phyloP scores from a whole-genome alignment of 2,888 invertebrate genomes.

The Marronus borbonicus region DNA sequence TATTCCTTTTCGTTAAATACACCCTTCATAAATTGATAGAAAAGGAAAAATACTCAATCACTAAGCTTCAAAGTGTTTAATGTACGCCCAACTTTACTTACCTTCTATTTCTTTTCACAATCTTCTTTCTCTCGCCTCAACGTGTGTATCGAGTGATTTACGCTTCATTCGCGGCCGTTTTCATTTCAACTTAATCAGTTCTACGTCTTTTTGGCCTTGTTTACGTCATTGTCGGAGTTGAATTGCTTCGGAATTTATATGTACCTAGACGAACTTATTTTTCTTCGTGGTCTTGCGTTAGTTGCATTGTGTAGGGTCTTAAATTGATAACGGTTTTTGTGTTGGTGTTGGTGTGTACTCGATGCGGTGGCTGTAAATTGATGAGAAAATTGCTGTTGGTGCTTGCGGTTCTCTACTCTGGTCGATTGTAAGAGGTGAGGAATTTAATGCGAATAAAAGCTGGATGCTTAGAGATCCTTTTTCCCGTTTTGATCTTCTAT shows the following conservation, averaged over 20 bases:
- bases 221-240: not conserved
- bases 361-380: too few relatives aligned
- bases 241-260: conserved; percentile 19
- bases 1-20: too few relatives aligned
- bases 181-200: conserved; percentile 33
- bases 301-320: not conserved
- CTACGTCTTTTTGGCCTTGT: conserved; percentile 24
- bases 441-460: too few relatives aligned
- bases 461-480: too few relatives aligned
- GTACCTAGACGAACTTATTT: not conserved
- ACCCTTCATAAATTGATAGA: too few relatives aligned
- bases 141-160: conserved; percentile 10
- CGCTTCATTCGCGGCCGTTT: conserved; percentile 19
- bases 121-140: not conserved
- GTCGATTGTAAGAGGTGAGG: too few relatives aligned
- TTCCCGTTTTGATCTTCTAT: too few relatives aligned
- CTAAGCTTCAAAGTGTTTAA: not conserved
- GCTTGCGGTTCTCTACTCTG: too few relatives aligned
- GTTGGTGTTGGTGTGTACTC: too few relatives aligned
- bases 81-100: not conserved
- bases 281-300: not conserved
- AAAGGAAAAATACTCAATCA: too few relatives aligned
- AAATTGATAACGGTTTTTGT: not conserved
- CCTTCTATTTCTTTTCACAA: not conserved
- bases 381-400: too few relatives aligned